Evolutionary conservation across 2,113 vertebrate genomes (phyloP), one percentile per base, ranked within the genome.

Genomic region (Alligator mississippiensis): DNA sequence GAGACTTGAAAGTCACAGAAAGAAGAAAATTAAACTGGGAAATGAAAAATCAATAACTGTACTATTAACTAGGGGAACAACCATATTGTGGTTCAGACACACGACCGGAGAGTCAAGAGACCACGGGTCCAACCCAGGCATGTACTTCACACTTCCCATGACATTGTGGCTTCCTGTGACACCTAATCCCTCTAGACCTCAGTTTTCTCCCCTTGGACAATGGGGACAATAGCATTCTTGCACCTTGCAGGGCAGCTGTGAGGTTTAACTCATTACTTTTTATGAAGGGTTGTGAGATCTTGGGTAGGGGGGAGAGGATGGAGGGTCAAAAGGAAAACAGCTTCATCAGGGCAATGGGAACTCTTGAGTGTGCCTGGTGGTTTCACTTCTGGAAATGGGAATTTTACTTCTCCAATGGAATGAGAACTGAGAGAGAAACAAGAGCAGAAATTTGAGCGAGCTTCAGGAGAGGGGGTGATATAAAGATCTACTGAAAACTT

Each of bases 401-500:
- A 91, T 96, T 96, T 96, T 90, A 91, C 83, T 97, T 96, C 94
- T 80, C 57, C 64, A 77, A 47, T 74, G 30, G 78, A 94, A 91
- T 0, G 0, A 91, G 92, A 96, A 94, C 60, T 4, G 4, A 96
- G 30, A 92, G 27, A 87, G 81, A 89, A 58, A 85, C 34, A 5
- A 81, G 47, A 5, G 27, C 88, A 85, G 85, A 88, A 21, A 0
- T 2, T 30, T 22, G 82, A 89, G 62, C 0, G 1, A 85, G 34
- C 60, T 59, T 77, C n/a, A 72, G 38, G 91, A 87, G 79, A 80
- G 25, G 11, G 25, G 10, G 62, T 47, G 47, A 21, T 24, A 59
- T 10, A 78, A 61, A 47, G 38, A 83, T 47, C 27, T 77, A 59
- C 22, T 1, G 0, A 19, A 27, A 59, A 62, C 57, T 54, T 21